Evolutionary conservation across 2,113 vertebrate genomes (phyloP), one percentile per base, ranked within the genome.

Genomic region (Eurypyga helias): DNA sequence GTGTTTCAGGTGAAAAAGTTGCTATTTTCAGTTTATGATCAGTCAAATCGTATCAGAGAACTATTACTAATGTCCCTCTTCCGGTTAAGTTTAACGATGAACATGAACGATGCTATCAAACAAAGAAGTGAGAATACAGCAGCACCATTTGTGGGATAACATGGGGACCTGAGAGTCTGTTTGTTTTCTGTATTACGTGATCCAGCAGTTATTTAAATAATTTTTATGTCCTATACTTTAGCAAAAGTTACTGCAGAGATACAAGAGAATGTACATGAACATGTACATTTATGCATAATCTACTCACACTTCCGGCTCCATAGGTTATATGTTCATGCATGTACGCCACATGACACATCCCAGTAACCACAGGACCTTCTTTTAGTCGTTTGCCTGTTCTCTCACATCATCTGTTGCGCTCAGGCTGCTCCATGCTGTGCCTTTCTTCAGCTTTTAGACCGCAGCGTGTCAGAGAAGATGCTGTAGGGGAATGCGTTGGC

Each of bases 141-240:
- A 78, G 64, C 54, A 72, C 9, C 12, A 4, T 15, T 26, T 60
- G 36, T 67, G 34, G 43, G 18, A 55, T 29, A 57, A 75, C 7
- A 16, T 6, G 7, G 6, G n/a, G 7, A 48, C n/a, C 29, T 36
- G 17, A 17, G 3, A 52, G 17, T 4, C 3, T 1, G 1, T 51
- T 70, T 70, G 15, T 46, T 71, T 82, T 75, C 81, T 41, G 5
- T 19, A 11, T 52, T 61, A 52, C 12, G 76, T 36, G 13, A 75
- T 36, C 11, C 28, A 79, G 34, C 18, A 48, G 48, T 55, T 55
- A 49, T 33, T 78, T 33, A 83, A 43, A 5, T 14, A 14, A 8
- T 15, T 28, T 93, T 75, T 33, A 45, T 33, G 3, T 20, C 41
- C 49, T 48, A 1, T 6, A 45, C 6, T 41, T 83, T 8, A 75